Evolutionary conservation across 2,797 vertebrate genomes (phyloP), one percentile per base, ranked within the genome.

Genomic region (Mastacembelus armatus): DNA sequence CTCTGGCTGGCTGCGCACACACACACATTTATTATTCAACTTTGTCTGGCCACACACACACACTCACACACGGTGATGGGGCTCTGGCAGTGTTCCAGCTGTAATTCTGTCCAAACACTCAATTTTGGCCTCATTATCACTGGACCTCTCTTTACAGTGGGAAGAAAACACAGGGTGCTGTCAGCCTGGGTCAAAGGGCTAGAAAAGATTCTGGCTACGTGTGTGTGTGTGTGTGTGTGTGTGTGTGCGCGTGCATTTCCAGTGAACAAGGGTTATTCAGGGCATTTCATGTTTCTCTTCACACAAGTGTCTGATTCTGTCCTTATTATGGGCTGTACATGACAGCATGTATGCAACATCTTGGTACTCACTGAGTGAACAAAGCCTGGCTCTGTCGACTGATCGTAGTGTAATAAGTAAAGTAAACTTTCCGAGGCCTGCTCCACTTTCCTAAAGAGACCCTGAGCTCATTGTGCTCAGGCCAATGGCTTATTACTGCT

Each of bases 391-490:
- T 76, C 78, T 84, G 80, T 74, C 58, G 74, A 66, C 70, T 85
- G 85, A 90, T 87, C 30, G 30, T 63, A 21, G 77, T 84, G 77
- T 81, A 89, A 87, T 88, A 85, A 89, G 71, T 69, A 86, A 69
- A 90, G 81, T 77, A 83, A 90, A 88, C 71, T 84, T 54, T 80
- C 68, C 74, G 76, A 73, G 78, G 72, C 69, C 86, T 83, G 81
- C 81, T 77, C 74, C 83, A 69, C 75, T 86, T 88, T 82, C 67
- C 71, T 64, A 64, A 75, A 83, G 78, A 81, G 59, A 77, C 62
- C 72, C 77, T 66, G 80, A 83, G 76, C 82, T 78, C 78, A 77
- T 74, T 87, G 81, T 83, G 76, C 59, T 81, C 16, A 12, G 45
- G 80, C 77, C 69, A 76, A 64, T 22, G 2, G 65, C 81, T 69